Evolutionary conservation across 2,797 vertebrate species (phyloP).

Genomic region (Alauda arvensis): DNA sequence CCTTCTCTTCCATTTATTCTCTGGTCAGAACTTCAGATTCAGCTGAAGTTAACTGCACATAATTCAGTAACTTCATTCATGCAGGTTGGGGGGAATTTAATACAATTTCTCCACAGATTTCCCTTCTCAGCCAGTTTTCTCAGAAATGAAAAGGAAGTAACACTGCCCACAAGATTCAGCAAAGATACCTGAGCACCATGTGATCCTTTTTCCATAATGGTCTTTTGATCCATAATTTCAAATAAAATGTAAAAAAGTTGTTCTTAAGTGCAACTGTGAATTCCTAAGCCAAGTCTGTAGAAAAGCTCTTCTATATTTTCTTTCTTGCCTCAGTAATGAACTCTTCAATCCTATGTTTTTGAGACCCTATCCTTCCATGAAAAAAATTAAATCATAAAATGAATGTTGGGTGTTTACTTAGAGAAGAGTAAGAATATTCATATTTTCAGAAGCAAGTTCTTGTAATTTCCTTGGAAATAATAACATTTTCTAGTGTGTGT

Average conservation of each 20-base stretch:
- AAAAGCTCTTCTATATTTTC: not conserved
- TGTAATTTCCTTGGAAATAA: not conserved
- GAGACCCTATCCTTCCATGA: not conserved
- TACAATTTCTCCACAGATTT: not conserved
- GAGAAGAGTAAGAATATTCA: slow-evolving; percentile 6
- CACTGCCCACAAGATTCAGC: not conserved
- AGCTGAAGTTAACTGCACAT: not conserved
- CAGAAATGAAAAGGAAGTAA: not conserved
- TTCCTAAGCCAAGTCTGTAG: not conserved
- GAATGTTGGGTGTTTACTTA: not conserved
- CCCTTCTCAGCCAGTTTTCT: not conserved
- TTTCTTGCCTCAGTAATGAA: not conserved
- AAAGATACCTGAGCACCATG: not conserved
- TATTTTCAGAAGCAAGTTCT: not conserved
- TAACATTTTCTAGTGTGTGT: rapidly evolving
- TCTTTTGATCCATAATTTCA: not conserved
- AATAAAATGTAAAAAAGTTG: not conserved
- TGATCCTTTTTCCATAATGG: not conserved
- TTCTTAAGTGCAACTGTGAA: not conserved
- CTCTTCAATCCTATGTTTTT: not conserved
- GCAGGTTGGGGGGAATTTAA: not conserved
- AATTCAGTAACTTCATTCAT: not conserved
- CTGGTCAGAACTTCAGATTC: not conserved
- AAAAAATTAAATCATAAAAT: slow-evolving; percentile 22
- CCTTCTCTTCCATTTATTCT: not conserved